A percentile compares a stretch with the other conserved stretches of the same genome.
Evolutionary conservation across 2,113 vertebrate genomes (phyloP).

Genomic region (Nasalis larvatus): DNA sequence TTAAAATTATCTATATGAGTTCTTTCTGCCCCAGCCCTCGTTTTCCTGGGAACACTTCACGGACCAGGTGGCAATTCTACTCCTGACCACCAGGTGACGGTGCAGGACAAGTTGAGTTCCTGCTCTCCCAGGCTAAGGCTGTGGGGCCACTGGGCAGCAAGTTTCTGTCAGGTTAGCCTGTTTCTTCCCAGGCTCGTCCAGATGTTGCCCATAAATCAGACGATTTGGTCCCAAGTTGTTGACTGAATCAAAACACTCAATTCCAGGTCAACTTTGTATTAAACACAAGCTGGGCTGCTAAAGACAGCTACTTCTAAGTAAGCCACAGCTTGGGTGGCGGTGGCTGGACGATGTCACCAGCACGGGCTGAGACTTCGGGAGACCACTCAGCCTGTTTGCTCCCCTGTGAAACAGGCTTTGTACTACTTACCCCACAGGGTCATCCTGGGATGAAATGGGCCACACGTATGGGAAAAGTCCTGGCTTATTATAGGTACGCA

Average conservation of each 20-base stretch:
- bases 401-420: not conserved
- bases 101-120: not conserved
- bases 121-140: not conserved
- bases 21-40: not conserved
- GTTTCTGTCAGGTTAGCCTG: not conserved
- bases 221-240: not conserved
- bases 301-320: not conserved
- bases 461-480: not conserved
- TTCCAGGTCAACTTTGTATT: not conserved
- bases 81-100: conserved; percentile 25
- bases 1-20: not conserved
- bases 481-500: not conserved
- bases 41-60: not conserved
- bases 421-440: not conserved
- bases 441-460: not conserved
- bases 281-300: not conserved
- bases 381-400: not conserved
- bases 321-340: not conserved
- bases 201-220: not conserved
- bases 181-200: not conserved
- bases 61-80: not conserved
- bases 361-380: not conserved
- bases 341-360: accelerated
- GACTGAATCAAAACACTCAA: not conserved
- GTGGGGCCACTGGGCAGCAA: not conserved